Percentiles rank a stretch among this genome's conserved stretches.
Evolutionary conservation across 1,140 invertebrate species (phyloP).

Genomic region (Asobara japonica): DNA sequence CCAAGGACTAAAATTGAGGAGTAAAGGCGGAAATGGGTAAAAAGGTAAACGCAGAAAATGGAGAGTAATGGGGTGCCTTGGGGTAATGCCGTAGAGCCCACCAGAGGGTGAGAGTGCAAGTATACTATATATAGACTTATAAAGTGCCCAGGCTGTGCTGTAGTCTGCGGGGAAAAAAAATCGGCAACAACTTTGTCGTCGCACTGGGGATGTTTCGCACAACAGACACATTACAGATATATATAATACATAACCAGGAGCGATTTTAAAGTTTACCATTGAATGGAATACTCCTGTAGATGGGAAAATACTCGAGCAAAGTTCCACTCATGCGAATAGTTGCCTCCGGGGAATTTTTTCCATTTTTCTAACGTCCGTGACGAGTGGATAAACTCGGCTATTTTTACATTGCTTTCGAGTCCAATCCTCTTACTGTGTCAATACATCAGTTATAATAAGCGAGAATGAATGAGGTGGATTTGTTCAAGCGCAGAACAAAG

Average conservation of each 20-base stretch:
- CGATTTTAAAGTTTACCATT: slow-evolving; percentile 4
- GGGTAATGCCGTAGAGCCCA: background rate
- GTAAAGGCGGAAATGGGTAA: background rate
- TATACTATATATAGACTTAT: background rate
- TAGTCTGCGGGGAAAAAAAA: background rate
- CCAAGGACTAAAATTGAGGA: background rate
- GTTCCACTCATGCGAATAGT: slow-evolving; percentile 8
- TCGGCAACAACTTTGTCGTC: background rate
- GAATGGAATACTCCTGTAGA: background rate
- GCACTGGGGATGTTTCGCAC: background rate
- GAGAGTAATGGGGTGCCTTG: background rate
- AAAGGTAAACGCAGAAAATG: background rate
- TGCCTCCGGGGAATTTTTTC: background rate
- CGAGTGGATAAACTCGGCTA: background rate
- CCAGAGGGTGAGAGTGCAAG: background rate
- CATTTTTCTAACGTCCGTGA: background rate
- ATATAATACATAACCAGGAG: slow-evolving; percentile 12
- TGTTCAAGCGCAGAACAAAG: no score
- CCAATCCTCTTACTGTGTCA: background rate
- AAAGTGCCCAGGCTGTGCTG: background rate
- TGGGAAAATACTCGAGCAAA: background rate
- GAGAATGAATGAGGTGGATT: no score
- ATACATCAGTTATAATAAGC: no score
- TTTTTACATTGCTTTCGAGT: background rate
- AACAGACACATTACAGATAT: slow-evolving; percentile 14